Conservation (phyloP, 2,113 vertebrate species). For the Urocolius indicus region DNA sequence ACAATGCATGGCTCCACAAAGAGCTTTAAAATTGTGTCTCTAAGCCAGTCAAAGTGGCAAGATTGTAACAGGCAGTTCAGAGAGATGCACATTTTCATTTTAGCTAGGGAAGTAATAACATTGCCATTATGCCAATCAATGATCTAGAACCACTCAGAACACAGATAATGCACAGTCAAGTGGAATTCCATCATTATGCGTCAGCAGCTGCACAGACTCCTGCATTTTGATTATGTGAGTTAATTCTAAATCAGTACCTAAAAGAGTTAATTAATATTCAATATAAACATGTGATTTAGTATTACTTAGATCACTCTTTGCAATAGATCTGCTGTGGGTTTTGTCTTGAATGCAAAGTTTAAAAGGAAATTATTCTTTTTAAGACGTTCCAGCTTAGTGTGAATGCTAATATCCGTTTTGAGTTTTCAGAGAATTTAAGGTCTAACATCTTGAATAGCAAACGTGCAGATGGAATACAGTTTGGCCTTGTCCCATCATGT, state of each 20-base stretch:
- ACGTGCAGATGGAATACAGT: not conserved
- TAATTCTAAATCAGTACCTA: not conserved
- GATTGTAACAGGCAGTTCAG: not conserved
- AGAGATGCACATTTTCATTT: not conserved
- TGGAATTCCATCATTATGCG: not conserved
- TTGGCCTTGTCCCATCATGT: not conserved
- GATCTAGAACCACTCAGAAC: not conserved
- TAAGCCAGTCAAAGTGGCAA: accelerated
- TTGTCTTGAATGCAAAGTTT: not conserved
- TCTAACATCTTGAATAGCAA: not conserved
- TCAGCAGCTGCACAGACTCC: not conserved
- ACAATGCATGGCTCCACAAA: not conserved
- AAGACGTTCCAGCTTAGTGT: not conserved
- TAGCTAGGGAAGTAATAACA: not conserved
- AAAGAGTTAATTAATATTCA: not conserved
- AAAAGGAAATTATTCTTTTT: not conserved
- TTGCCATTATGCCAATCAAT: not conserved
- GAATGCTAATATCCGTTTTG: not conserved
- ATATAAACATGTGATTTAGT: not conserved
- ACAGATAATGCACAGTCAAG: not conserved
- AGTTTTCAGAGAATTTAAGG: not conserved
- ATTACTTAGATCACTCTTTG: not conserved
- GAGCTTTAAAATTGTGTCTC: not conserved
- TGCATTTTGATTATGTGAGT: not conserved
- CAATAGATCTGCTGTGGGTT: not conserved